phyloP scores from a whole-genome alignment of 2,888 invertebrate genomes.

The Lycaena phlaeas region DNA sequence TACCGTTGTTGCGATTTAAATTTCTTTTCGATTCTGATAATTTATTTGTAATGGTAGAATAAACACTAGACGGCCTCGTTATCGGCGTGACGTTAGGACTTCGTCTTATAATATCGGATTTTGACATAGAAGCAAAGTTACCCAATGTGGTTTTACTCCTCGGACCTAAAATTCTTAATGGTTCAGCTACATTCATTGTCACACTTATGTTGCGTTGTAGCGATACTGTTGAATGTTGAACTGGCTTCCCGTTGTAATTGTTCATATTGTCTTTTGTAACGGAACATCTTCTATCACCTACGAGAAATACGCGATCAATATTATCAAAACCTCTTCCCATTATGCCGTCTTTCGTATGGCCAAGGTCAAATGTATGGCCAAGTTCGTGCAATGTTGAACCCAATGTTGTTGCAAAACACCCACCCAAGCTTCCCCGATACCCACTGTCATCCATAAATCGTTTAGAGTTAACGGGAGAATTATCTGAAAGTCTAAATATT shows the following conservation, averaged over 20 bases:
- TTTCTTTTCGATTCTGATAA: conserved; percentile 59
- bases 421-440: conserved; percentile 88
- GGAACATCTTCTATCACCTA: conserved; percentile 64
- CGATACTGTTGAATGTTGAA: conserved; percentile 75
- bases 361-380: conserved; percentile 94
- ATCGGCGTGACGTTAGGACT: conserved; percentile 68
- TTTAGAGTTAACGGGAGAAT: conserved; percentile 78
- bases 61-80: conserved; percentile 64
- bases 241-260: conserved; percentile 72
- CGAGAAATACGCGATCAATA: conserved; percentile 83
- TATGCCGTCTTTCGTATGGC: conserved; percentile 91
- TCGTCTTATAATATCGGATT: conserved; percentile 58
- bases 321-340: conserved; percentile 95
- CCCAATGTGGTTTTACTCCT: conserved; percentile 68
- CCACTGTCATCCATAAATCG: conserved; percentile 93
- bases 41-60: conserved; percentile 60
- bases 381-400: conserved; percentile 95
- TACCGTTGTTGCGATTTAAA: conserved; percentile 49
- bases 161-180: conserved; percentile 60
- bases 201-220: conserved; percentile 75
- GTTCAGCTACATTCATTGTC: conserved; percentile 75
- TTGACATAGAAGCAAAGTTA: conserved; percentile 62
- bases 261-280: conserved; percentile 69
- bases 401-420: conserved; percentile 91
- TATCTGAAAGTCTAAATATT: conserved; percentile 60